These are phyloP conservation scores for Pelobates cultripes DNA, from an alignment of 2,797 vertebrate genomes.

Conservation along the genomic window DNA sequence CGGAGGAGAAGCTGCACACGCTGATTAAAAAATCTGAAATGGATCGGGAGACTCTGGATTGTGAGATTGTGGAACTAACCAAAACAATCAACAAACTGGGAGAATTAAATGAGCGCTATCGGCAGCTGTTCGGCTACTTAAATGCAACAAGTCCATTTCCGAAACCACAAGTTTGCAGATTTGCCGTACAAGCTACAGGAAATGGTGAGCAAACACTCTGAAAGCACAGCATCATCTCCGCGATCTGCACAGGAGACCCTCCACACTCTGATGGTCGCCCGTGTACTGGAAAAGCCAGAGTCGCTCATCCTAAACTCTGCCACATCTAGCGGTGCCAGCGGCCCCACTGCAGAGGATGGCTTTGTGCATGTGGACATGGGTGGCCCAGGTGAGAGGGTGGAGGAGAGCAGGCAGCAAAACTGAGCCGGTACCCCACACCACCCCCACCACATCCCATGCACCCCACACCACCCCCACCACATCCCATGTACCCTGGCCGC, in stretches of 20 bases:
- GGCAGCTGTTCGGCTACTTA: slow-evolving; percentile 95
- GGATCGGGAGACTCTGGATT: slow-evolving; percentile 94
- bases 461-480: slow-evolving; percentile 84
- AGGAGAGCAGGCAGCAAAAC: slow-evolving; percentile 64
- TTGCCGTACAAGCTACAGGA: slow-evolving; percentile 96
- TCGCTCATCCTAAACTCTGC: slow-evolving; percentile 92
- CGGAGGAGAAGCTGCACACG: slow-evolving; percentile 93
- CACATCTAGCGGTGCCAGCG: slow-evolving; percentile 85
- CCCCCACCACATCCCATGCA: slow-evolving; percentile 86
- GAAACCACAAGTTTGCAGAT: slow-evolving; percentile 96
- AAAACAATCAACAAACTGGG: slow-evolving; percentile 94
- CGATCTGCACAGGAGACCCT: slow-evolving; percentile 78
- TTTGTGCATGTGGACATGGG: slow-evolving; percentile 98
- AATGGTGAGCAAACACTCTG: slow-evolving; percentile 95
- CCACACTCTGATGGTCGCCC: slow-evolving; percentile 91
- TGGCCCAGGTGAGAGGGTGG: slow-evolving; percentile 26
- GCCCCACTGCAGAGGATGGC: slow-evolving; percentile 89
- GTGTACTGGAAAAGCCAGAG: slow-evolving; percentile 94
- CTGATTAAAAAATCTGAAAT: slow-evolving; percentile 95
- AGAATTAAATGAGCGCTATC: slow-evolving; percentile 96
- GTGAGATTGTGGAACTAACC: slow-evolving; percentile 96
- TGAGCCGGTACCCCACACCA: slow-evolving; percentile 82
- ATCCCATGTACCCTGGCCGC: slow-evolving; percentile 88
- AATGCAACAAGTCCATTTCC: slow-evolving; percentile 99
- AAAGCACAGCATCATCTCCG: slow-evolving; percentile 75